A percentile compares a stretch with the other conserved stretches of the same genome.
Evolutionary conservation across 2,113 vertebrate species (phyloP).

Genomic region (Bubalus kerabau): DNA sequence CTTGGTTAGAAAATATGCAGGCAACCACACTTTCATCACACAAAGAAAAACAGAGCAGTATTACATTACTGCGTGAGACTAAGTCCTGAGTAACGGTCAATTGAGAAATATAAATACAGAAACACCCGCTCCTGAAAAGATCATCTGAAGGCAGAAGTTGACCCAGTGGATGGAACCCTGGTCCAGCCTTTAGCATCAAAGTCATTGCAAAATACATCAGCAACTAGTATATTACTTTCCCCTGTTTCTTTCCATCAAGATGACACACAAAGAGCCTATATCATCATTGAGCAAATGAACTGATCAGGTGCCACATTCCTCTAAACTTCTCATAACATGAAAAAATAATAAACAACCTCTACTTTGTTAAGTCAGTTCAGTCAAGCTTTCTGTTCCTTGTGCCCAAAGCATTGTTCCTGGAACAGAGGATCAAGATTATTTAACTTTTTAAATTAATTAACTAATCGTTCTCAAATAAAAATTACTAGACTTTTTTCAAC

Average conservation of each 20-base stretch:
- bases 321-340: not conserved
- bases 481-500: not conserved
- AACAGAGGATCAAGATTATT: not conserved
- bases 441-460: not conserved
- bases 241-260: not conserved
- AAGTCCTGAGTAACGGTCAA: not conserved
- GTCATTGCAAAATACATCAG: not conserved
- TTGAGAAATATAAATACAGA: not conserved
- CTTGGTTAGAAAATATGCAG: not conserved
- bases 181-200: not conserved
- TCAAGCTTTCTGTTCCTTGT: not conserved
- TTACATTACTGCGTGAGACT: not conserved
- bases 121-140: not conserved
- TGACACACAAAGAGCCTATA: not conserved
- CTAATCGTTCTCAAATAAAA: constrained; percentile 13
- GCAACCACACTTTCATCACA: not conserved
- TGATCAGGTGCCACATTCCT: not conserved
- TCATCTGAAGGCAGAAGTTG: not conserved
- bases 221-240: not conserved
- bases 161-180: not conserved
- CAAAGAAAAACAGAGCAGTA: not conserved
- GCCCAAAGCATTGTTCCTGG: not conserved
- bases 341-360: not conserved
- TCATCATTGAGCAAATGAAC: not conserved
- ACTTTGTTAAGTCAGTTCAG: not conserved